A percentile compares a stretch with the other conserved stretches of the same genome.
Evolutionary conservation across 2,113 vertebrate genomes (phyloP).

Genomic region (Gymnarchus niloticus): DNA sequence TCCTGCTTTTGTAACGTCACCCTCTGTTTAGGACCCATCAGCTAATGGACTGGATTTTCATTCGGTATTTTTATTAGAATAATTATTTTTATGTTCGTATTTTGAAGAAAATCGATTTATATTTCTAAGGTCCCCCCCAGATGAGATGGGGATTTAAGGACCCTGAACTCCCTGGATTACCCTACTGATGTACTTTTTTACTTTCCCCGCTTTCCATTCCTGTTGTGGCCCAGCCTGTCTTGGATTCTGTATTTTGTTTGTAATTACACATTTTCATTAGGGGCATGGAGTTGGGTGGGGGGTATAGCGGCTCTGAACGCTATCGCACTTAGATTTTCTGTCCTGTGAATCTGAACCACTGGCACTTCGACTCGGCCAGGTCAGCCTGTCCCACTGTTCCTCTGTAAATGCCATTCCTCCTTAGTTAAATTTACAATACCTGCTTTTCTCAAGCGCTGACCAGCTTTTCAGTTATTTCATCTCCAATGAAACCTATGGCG

Average conservation of each 20-base stretch:
- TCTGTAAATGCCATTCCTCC: too few species aligned
- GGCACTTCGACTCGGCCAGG: too few species aligned
- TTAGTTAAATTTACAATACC: too few species aligned
- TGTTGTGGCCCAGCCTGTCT: not conserved
- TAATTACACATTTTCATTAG: not conserved
- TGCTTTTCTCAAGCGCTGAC: too few species aligned
- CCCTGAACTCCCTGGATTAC: not conserved
- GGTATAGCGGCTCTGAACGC: constrained; percentile 1
- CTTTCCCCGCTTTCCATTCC: not conserved
- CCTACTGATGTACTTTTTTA: not conserved
- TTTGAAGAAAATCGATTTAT: constrained; percentile 62
- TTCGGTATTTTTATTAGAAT: constrained; percentile 37
- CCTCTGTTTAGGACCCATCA: constrained; percentile 25
- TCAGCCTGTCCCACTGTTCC: too few species aligned
- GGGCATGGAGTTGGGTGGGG: not conserved
- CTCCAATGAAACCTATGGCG: too few species aligned
- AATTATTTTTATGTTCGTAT: constrained; percentile 57
- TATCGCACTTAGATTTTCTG: not conserved
- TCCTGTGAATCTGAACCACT: not conserved
- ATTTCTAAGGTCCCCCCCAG: constrained; percentile 61
- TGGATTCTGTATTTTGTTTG: not conserved
- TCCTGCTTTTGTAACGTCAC: constrained; percentile 43
- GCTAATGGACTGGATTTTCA: constrained; percentile 42
- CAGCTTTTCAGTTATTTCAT: too few species aligned
- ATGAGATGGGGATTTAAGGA: not conserved